Base-by-base conservation (phyloP, 2,797 vertebrate species). In the Girardinus metallicus region DNA sequence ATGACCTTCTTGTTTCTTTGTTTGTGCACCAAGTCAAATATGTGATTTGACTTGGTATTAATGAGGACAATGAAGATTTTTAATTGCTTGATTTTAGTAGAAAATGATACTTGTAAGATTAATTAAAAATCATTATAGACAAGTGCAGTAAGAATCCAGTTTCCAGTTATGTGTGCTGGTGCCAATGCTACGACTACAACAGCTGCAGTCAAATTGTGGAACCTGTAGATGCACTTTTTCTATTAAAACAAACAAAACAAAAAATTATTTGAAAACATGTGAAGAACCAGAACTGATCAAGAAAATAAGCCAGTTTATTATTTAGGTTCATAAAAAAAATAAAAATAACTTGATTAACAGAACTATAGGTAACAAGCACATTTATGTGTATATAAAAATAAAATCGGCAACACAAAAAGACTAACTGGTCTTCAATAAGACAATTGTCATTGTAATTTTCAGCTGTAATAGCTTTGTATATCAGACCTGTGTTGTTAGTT, bases 401-500 rank as follows among this genome's bases (percentile, higher is more conserved):
- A 66, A 39, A 10, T 36, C 0, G 5, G 34, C 18, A 5, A 23
- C 36, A 39, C 21, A 66, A 66, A 39, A 66, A 12, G 21, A 11
- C 21, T 41, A 41, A 34, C 31, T 36, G 15, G 16, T 36, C 31
- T 36, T 36, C 18, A 9, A 8, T 10, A 49, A 49, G 49, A 26
- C 1, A 6, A 15, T 21, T 55, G 26, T 55, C 9, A 12, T 57
- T 62, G 57, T 62, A 16, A 60, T 29, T 60, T 60, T 60, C 55
- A 76, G n/a, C 7, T 31, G 15, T 34, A 44, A 34, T 18, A 12
- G 3, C n/a, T 76, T 34, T 62, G 41, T 49, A 39, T 26, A 2
- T 46, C 29, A 1, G 88, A 95, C 90, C 78, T 18, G 43, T 18
- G 41, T 68, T 68, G 41, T 41, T 68, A 41, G 64, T 11, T 66